Evolutionary conservation across 2,888 invertebrate species (phyloP).

Genomic region (Dryococelus australis): DNA sequence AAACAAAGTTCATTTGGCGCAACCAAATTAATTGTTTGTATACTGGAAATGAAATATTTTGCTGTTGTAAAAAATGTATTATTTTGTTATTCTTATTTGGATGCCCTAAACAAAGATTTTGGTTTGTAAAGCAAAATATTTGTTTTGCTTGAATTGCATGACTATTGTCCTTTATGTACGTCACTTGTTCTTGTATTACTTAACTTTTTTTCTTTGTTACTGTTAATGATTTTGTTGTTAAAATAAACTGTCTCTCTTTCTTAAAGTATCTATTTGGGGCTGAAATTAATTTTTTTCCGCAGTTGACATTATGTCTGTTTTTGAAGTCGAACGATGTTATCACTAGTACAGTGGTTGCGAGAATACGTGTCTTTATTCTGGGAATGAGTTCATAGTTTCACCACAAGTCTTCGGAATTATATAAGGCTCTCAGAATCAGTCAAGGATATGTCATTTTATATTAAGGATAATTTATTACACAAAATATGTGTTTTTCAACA

Average conservation of each 20-base stretch:
- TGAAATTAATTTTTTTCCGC: neutral
- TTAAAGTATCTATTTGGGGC: neutral
- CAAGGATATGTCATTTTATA: neutral
- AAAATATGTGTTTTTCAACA: neutral
- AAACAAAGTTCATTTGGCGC: no score
- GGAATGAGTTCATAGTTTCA: neutral
- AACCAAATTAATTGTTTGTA: no score
- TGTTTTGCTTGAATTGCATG: no score
- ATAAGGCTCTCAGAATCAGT: neutral
- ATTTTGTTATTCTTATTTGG: no score
- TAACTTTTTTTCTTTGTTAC: neutral
- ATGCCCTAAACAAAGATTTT: no score
- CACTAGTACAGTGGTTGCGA: neutral
- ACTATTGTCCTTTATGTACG: no score
- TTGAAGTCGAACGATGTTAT: neutral
- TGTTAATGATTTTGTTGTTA: neutral
- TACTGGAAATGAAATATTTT: no score
- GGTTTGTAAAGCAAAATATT: no score
- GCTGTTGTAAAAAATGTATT: no score
- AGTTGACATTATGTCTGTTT: neutral
- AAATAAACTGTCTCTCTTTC: neutral
- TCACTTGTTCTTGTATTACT: no score
- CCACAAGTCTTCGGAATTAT: neutral
- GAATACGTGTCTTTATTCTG: neutral
- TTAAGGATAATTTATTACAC: neutral